Evolutionary conservation across 1,140 invertebrate genomes (phyloP), one percentile per base, ranked within the genome.

Genomic region (Phymorhynchus buccinoides): DNA sequence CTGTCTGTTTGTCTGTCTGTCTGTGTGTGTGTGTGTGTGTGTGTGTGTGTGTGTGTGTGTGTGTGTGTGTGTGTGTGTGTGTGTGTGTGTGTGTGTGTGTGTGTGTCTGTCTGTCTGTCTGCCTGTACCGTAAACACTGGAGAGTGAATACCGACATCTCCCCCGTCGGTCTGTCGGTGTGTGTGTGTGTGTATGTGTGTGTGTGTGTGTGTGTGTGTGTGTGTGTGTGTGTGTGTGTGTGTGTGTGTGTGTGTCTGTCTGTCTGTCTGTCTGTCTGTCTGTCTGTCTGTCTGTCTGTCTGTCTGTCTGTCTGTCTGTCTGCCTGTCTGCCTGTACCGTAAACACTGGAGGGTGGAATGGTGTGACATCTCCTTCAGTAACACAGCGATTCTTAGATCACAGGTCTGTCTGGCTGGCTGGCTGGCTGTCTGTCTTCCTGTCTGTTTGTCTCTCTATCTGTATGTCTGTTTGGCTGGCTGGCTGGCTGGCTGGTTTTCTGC

Each of bases 301-400:
- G 62, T 27, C n/a, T 66, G 44, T 48, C 44, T 48, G 44, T 48
- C 44, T 48, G 7, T 48, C 44, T 48, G 18, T 18, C 56, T 62
- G 56, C 3, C 56, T 22, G 18, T 62, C 56, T 62, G 56, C 3
- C 56, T 22, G 18, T 87, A 90, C 56, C 88, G 88, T 32, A 88
- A 88, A 71, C 48, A 68, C 0, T 91, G 91, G 91, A 89, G 90
- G 78, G 88, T 91, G 44, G 84, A 86, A n/a, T 89, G 87, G 84
- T 39, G 83, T 56, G 90, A 90, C 62, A 81, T 91, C 22, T 85
- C 88, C 73, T 91, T 90, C 37, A 39, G 39, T 22, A 7, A 41
- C 3, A 35, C 71, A 7, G 71, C 37, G 35, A 22, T 37, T 2
- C 71, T 41, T 14, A 3, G 71, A 16, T 75, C 71, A 37, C 71